Conservation (phyloP, 2,113 vertebrate genomes). For the Dissostichus mawsoni region DNA sequence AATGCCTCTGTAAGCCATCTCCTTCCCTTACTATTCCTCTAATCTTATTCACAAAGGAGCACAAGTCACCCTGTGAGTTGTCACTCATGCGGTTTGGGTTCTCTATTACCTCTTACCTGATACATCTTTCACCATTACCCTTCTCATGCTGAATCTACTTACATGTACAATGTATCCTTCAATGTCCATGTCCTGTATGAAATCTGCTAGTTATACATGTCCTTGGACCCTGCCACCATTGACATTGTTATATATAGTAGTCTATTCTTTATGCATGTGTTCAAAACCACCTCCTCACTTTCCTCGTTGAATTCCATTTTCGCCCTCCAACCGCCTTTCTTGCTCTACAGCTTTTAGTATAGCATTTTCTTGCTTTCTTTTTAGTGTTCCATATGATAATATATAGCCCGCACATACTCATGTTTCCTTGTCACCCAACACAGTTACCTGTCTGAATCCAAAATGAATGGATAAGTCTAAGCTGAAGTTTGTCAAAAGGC, state of each 20-base stretch:
- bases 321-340: not conserved
- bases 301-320: constrained; percentile 31
- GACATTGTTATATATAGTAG: constrained; percentile 22
- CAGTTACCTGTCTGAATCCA: constrained; percentile 17
- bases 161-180: constrained; percentile 28
- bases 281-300: not conserved
- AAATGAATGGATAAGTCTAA: constrained; percentile 23
- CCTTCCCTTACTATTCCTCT: constrained; percentile 51
- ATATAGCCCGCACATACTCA: not conserved
- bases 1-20: constrained; percentile 72
- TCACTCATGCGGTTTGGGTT: constrained; percentile 61
- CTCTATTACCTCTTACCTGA: constrained; percentile 57
- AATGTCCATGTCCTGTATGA: constrained; percentile 15
- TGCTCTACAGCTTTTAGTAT: constrained; percentile 10
- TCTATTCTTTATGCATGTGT: constrained; percentile 37
- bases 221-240: constrained; percentile 57
- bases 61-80: constrained; percentile 68
- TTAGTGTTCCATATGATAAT: not conserved
- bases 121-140: constrained; percentile 50
- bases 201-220: constrained; percentile 23
- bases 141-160: constrained; percentile 33
- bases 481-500: constrained; percentile 48
- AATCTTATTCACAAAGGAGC: constrained; percentile 75
- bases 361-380: not conserved
- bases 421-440: constrained; percentile 16